Conservation (phyloP, 2,797 vertebrate species). For the Paedocypris micromegethes region DNA sequence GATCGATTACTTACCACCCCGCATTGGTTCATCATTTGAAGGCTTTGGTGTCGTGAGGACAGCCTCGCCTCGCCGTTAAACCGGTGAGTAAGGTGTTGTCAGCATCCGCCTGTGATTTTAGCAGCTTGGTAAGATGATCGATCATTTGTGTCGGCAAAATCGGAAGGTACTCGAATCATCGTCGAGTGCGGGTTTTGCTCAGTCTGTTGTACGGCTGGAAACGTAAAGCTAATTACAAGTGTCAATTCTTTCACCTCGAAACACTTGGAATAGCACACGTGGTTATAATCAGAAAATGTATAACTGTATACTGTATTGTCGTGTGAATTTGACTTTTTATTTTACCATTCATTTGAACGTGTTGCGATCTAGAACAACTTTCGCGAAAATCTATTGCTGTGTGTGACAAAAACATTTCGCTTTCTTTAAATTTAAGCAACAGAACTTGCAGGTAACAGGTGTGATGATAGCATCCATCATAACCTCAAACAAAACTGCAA, state of each 20-base stretch:
- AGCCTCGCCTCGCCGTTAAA: conserved; percentile 37
- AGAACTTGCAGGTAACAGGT: too few relatives aligned
- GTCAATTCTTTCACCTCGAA: conserved; percentile 21
- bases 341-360: too few relatives aligned
- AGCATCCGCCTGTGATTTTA: conserved; percentile 44
- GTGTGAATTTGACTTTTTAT: too few relatives aligned
- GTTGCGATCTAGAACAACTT: too few relatives aligned
- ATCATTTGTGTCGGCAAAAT: conserved; percentile 6
- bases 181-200: background rate
- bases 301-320: too few relatives aligned
- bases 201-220: background rate
- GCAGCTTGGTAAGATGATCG: background rate
- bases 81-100: conserved; percentile 59
- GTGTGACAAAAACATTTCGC: too few relatives aligned
- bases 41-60: conserved; percentile 38
- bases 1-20: conserved; percentile 16
- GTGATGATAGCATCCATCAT: too few relatives aligned
- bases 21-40: conserved; percentile 1
- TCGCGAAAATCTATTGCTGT: too few relatives aligned
- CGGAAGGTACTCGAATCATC: background rate
- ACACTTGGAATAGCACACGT: too few relatives aligned
- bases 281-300: too few relatives aligned
- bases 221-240: background rate
- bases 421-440: too few relatives aligned
- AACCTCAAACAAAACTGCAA: too few relatives aligned